Conservation (phyloP, 2,888 invertebrate species). For the Melanargia galathea region DNA sequence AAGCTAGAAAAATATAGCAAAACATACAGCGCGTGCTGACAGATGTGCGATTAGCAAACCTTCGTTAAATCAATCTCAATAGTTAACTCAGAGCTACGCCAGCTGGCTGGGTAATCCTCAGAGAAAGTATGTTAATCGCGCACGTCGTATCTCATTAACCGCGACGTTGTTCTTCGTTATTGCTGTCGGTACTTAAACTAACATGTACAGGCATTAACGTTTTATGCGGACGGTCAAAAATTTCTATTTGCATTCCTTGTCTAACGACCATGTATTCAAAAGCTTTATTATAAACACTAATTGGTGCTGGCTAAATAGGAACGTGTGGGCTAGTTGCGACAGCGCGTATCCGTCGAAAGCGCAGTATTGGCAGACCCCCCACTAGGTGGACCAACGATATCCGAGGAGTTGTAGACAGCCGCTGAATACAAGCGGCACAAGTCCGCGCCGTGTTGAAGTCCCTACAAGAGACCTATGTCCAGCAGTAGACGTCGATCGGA, state of each 20-base stretch:
- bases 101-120: conserved; percentile 12
- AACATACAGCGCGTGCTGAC: neutral
- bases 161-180: conserved; percentile 1
- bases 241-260: conserved; percentile 28
- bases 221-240: conserved; percentile 10
- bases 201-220: neutral
- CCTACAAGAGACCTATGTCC: too few relatives aligned
- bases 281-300: neutral
- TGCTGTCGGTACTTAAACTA: neutral
- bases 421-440: too few relatives aligned
- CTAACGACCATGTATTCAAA: conserved; percentile 15
- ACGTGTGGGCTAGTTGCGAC: too few relatives aligned
- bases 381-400: too few relatives aligned
- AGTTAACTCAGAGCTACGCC: neutral
- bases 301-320: too few relatives aligned
- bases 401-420: too few relatives aligned
- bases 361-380: too few relatives aligned
- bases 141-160: conserved; percentile 26
- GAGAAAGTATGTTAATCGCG: conserved; percentile 29
- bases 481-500: too few relatives aligned
- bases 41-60: neutral
- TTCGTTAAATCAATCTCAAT: neutral
- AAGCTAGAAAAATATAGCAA: too few relatives aligned
- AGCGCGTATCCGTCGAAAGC: too few relatives aligned
- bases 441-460: too few relatives aligned